phyloP scores from a whole-genome alignment of 2,113 vertebrate genomes.

The Phodopus roborovskii region DNA sequence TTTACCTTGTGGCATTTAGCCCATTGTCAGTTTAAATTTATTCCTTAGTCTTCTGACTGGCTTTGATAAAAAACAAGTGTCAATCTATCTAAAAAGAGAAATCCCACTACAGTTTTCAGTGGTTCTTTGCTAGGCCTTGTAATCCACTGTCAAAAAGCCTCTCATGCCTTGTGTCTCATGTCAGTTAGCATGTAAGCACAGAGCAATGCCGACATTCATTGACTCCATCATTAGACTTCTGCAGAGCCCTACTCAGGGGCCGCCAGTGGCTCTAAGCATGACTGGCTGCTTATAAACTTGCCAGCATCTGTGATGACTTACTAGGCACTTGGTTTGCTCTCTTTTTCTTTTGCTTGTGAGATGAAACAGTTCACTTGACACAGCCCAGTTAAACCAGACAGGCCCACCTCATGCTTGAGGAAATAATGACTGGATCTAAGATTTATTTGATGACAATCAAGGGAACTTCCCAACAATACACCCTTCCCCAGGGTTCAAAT shows the following conservation, averaged over 20 bases:
- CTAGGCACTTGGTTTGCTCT: background rate
- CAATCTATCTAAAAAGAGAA: slow-evolving; percentile 59
- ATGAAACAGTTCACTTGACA: background rate
- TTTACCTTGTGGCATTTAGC: slow-evolving; percentile 43
- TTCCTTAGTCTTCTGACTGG: slow-evolving; percentile 60
- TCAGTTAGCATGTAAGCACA: slow-evolving; percentile 19
- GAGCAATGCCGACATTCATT: background rate
- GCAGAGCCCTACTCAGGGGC: background rate
- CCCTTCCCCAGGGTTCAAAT: slow-evolving; percentile 15
- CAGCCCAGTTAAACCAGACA: background rate
- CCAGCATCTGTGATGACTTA: slow-evolving; percentile 14
- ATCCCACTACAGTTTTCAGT: slow-evolving; percentile 44
- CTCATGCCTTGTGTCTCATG: slow-evolving; percentile 1
- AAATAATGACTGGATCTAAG: background rate
- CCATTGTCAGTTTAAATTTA: slow-evolving; percentile 64
- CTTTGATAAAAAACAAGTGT: slow-evolving; percentile 66
- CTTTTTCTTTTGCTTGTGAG: slow-evolving; percentile 15
- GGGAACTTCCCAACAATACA: background rate
- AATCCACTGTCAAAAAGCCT: slow-evolving; percentile 64
- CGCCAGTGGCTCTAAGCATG: background rate
- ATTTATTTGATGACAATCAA: background rate
- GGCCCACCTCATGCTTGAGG: background rate
- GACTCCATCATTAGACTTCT: background rate
- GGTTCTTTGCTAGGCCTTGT: slow-evolving; percentile 50
- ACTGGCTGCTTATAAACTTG: slow-evolving; percentile 38